Base-by-base conservation (phyloP, 2,888 invertebrate species). In the Euzetes globulus region DNA sequence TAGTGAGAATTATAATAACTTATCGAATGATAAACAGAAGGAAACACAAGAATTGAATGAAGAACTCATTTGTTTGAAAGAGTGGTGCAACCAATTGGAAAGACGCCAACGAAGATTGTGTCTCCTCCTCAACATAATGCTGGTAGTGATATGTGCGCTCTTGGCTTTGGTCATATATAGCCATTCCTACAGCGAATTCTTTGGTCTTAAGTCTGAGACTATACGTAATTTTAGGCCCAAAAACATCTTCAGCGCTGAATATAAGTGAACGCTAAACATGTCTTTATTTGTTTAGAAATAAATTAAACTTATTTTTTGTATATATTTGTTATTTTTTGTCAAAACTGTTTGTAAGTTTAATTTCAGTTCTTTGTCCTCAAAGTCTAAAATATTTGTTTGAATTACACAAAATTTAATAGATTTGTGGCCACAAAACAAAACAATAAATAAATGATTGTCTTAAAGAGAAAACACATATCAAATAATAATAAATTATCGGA, bases 121-220 rank as follows among this genome's bases (percentile, higher is more conserved):
- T 11, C 65, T 65, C 37, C 65, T 65, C 37, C 65, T 65, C 6
- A n/a, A 65, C 29, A 37, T 37, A 29, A 17, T 65, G 37, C 37
- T 65, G 1, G 5, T 65, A 25, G 65, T 19, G 37, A 65, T 65
- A 1, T 17, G 6, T 19, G 5, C 29, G n/a, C 65, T 65, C 37
- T 9, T 37, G 19, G 37, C 1, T 65, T 65, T 65, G 37, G 37
- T 65, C 65, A 37, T 65, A 65, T 65, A 65, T 65, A 65, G 65
- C 65, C 65, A 65, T 65, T 65, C 65, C 9, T 65, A 65, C 65
- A 65, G 37, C 19, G 65, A 65, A 65, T 37, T 65, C 33, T 37
- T 65, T 7, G 9, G 15, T n/a, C 65, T 65, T 37, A 17, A 37
- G n/a, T 37, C 19, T 11, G n/a, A 37, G 37, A 65, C 37, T 37